Percentiles rank a stretch among this genome's conserved stretches.
These are phyloP conservation scores for Timandra comae DNA, from an alignment of 2,888 invertebrate genomes.

Conservation along the genomic window DNA sequence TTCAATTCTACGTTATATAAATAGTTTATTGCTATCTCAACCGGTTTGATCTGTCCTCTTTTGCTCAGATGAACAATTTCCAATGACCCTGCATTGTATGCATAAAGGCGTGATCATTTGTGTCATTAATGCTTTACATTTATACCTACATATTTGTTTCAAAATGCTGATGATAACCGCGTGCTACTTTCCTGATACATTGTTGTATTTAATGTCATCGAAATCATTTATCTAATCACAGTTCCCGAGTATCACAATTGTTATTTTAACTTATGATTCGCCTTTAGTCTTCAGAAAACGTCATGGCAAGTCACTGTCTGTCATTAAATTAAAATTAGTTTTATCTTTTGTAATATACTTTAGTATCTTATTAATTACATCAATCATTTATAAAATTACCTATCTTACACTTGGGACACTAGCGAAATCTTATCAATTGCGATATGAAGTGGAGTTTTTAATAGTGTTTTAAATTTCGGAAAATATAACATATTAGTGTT, in stretches of 20 bases:
- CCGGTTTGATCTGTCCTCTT: slow-evolving; percentile 32
- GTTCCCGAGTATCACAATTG: slow-evolving; percentile 14
- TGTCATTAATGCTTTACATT: slow-evolving; percentile 24
- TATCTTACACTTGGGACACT: too few relatives aligned
- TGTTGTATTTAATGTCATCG: slow-evolving; percentile 8
- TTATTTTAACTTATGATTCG: slow-evolving; percentile 5
- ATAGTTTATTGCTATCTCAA: slow-evolving; percentile 23
- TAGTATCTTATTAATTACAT: too few relatives aligned
- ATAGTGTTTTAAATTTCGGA: too few relatives aligned
- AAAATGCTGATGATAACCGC: slow-evolving; percentile 5
- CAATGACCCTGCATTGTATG: slow-evolving; percentile 33
- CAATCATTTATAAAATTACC: too few relatives aligned
- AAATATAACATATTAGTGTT: too few relatives aligned
- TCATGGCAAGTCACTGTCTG: too few relatives aligned
- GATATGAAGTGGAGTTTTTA: too few relatives aligned
- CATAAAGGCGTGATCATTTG: slow-evolving; percentile 36
- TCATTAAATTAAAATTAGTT: too few relatives aligned
- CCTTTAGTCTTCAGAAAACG: too few relatives aligned
- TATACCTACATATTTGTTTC: slow-evolving; percentile 9
- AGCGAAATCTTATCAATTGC: too few relatives aligned
- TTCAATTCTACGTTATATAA: slow-evolving; percentile 10
- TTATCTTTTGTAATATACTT: too few relatives aligned
- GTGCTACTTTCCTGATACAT: slow-evolving; percentile 6
- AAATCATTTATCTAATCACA: slow-evolving; percentile 19
- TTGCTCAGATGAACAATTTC: slow-evolving; percentile 35